Evolutionary conservation across 2,888 invertebrate species (phyloP).

Genomic region (Hyppa rectilinea): DNA sequence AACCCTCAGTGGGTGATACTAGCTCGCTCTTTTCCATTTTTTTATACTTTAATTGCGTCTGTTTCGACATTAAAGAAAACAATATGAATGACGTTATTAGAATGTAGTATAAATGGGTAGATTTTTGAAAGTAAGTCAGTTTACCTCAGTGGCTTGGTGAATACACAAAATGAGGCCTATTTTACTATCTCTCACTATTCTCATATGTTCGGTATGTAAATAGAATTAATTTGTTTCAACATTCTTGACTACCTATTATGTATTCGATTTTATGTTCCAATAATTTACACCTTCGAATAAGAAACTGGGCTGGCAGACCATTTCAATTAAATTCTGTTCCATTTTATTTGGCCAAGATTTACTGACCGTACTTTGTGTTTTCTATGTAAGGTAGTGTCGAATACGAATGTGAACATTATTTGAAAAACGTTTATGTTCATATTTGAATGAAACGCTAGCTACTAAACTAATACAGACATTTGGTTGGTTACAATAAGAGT

Average conservation of each 20-base stretch:
- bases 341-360: no score
- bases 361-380: no score
- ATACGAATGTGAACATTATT: no score
- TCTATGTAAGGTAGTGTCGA: no score
- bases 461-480: no score
- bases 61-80: background rate
- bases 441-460: no score
- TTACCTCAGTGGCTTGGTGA: background rate
- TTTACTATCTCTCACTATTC: background rate
- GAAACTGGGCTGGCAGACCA: background rate
- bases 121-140: conserved; percentile 8
- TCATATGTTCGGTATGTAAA: conserved; percentile 31
- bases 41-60: background rate
- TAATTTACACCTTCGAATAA: background rate
- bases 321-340: background rate
- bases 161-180: conserved; percentile 27
- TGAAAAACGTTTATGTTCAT: no score
- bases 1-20: no score
- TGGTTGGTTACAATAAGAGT: no score
- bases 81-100: background rate
- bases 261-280: background rate
- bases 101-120: conserved; percentile 15
- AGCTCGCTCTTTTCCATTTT: background rate
- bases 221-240: no score
- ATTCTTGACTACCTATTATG: no score